Evolutionary conservation across 2,113 vertebrate genomes (phyloP), one percentile per base, ranked within the genome.

Genomic region (Procavia capensis): DNA sequence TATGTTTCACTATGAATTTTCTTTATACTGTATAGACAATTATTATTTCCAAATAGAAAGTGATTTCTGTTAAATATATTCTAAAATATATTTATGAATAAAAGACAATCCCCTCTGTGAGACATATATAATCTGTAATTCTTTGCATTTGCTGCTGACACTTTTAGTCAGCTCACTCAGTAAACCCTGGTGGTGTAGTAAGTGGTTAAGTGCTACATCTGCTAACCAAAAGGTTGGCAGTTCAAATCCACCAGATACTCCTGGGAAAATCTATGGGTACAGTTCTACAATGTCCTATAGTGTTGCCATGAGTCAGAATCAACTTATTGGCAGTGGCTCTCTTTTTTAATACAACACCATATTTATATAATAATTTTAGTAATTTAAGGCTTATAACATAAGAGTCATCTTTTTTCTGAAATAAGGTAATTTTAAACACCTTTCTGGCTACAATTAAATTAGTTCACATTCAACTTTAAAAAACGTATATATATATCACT

Each of bases 31-130:
- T 96, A 87, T 0, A 82, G 54, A 61, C 66, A 94, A 95, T 97
- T 94, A 92, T 95, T 94, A 95, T 91, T 97, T 95, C 36, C 95
- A 92, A 96, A 75, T 61, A 63, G 47, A 91, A 93, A 96, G 93
- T 85, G 88, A 90, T 79, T 95, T 68, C 82, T 68, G 34, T 47
- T 95, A 74, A 85, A 93, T 92, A 63, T 96, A 88, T 88, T 95
- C 64, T 54, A 92, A 89, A 84, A 17, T 36, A 31, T 31, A 81
- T 93, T 95, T 97, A 79, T 83, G 88, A 96, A 78, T 88, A 72
- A 83, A 94, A 87, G 20, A 45, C 9, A 81, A 88, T 94, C 31
- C 81, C 43, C 95, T 95, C 54, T 83, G 43, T 83, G 43, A 96
- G 50, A 57, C 64, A 85, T 34, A 64, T 17, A 82, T 59, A 68